Base-by-base conservation (phyloP, 2,888 invertebrate genomes). In the Xylota sylvarum region DNA sequence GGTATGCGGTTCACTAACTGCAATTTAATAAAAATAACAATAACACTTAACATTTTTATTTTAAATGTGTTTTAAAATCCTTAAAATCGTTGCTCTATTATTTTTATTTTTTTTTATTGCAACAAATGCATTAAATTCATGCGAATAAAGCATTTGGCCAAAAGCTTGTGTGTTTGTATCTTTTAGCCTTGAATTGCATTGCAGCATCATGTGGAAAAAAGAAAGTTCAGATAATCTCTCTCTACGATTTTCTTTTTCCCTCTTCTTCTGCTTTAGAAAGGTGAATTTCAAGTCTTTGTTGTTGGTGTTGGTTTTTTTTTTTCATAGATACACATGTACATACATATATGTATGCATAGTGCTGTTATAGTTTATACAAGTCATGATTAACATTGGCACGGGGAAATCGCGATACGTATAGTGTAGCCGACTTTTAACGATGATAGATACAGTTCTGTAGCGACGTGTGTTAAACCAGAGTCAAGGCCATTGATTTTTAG, bases 251-350 rank as follows among this genome's bases (percentile, higher is more conserved):
- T 86, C 77, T 70, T 74, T 84, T 62, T 52, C 58, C 37, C 14
- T 46, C 19, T 35, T 48, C 40, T 58, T 76, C 48, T 46, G 30
- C 60, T 81, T 85, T 86, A 86, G 86, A 86, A 86, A 86, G 86
- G 86, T 82, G 82, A 77, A 77, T 86, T 82, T 77, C 86, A 82
- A 82, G 72, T 86, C 72, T 72, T 70, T 60, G 12, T 23, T 10
- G 17, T 52, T 62, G 19, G 27, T 74, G 40, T 74, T 48, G 30
- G 43, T 23, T 23, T 23, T 23, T 23, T 23, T 23, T 23, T 3
- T 23, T 23, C 23, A 23, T 23, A 23, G 23, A 23, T 23, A 23
- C 23, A 23, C 3, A 23, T 1, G 3, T 23, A 23, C 2, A 23
- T 30, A 10, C 43, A 40, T 12, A 4, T 14, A 10, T 55, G 19